These are phyloP conservation scores for Pseudorhiza aurosa DNA, from an alignment of 30 jellyfish, hydroid and myxozoan species.

Conservation along the genomic window DNA sequence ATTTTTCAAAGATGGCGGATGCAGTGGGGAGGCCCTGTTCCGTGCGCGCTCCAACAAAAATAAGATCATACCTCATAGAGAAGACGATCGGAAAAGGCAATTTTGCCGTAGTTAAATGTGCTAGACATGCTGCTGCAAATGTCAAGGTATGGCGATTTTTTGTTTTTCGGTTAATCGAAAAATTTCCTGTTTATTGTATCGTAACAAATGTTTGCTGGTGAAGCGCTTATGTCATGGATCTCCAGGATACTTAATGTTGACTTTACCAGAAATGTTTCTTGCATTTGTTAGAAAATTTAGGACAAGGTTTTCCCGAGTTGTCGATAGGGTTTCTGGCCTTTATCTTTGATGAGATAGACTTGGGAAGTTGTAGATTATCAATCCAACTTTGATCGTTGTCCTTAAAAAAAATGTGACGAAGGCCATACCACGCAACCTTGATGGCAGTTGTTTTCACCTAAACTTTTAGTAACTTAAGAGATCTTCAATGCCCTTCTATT, in stretches of 20 bases:
- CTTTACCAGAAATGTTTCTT: neutral
- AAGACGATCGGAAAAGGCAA: constrained; percentile 95
- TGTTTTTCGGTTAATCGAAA: neutral
- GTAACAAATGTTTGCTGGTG: constrained; percentile 23
- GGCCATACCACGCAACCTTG: constrained; percentile 1
- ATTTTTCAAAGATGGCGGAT: constrained; percentile 83
- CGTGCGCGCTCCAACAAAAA: constrained; percentile 77
- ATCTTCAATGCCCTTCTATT: too few relatives aligned
- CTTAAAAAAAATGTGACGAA: neutral
- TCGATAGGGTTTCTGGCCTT: too few relatives aligned
- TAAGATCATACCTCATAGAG: constrained; percentile 81
- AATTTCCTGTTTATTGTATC: neutral
- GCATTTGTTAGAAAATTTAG: neutral
- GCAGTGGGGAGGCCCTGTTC: constrained; percentile 46
- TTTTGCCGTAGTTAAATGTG: constrained; percentile 96
- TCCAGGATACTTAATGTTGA: constrained; percentile 15
- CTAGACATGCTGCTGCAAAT: constrained; percentile 86
- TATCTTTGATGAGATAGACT: too few relatives aligned
- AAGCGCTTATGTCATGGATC: neutral
- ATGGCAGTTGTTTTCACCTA: neutral
- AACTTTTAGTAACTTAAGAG: too few relatives aligned
- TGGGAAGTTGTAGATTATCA: neutral
- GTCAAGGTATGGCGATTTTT: constrained; percentile 51
- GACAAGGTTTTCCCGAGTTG: too few relatives aligned
- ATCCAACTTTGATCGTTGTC: neutral